Base-by-base conservation (phyloP, 2,888 invertebrate genomes). In the Ischnus inquisitorius region DNA sequence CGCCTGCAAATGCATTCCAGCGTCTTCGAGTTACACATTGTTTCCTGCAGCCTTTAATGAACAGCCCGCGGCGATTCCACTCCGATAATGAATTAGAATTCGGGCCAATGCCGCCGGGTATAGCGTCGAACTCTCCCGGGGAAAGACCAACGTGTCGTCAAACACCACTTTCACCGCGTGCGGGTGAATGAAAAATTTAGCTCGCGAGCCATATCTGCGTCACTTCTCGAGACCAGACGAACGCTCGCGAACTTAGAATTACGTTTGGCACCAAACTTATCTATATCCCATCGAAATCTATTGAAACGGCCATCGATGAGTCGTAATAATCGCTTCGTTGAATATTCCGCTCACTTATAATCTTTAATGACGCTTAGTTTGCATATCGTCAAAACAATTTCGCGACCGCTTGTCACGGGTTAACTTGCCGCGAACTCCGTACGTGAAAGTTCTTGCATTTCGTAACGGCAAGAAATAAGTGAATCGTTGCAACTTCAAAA, bases 91-190 rank as follows among this genome's bases (percentile, higher is more conserved):
- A 48, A 75, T 75, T 64, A 51, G 48, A 71, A 79, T 79, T 79
- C 51, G 69, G 78, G 78, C 71, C 71, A 71, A 28, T 51, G 68
- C 46, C 48, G 64, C n/a, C 60, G 12, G 22, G 22, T 54, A 62
- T 51, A 48, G 64, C 28, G 28, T 69, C 69, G 28, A 76, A 75
- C 83, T 75, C 71, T 79, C 75, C 41, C 75, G n/a, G 60, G 51
- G 25, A 28, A 62, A 79, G 51, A 57, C 75, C 64, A 57, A 69
- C 69, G 43, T 64, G 51, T 34, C 60, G 57, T 76, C 48, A 41
- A 67, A 64, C 60, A 79, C 69, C 83, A 83, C 75, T 83, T 83
- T 83, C 83, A 83, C 83, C 83, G 25, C 51, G 51, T 65, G 75
- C 65, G 65, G 75, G 71, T 71, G 60, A 79, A 83, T 79, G 76